These are phyloP conservation scores for Esperia sulphurella DNA, from an alignment of 2,888 invertebrate genomes.

Conservation along the genomic window DNA sequence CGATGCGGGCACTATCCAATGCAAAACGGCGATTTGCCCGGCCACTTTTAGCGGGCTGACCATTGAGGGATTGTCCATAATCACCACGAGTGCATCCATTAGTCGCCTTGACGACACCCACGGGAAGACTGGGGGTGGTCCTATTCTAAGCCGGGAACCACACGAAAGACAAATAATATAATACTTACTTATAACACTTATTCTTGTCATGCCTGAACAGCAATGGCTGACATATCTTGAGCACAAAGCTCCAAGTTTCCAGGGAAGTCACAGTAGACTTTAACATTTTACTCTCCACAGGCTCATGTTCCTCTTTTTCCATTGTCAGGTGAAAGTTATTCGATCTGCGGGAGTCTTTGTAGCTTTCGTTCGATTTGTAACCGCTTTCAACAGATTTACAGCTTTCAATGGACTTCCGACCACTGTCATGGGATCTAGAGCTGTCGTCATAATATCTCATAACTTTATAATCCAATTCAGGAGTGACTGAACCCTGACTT, in stretches of 20 bases:
- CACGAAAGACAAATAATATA: too few species aligned
- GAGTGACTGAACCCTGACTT: conserved; percentile 46
- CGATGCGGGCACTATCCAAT: too few species aligned
- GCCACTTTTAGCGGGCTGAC: too few species aligned
- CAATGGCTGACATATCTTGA: conserved; percentile 69
- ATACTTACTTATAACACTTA: conserved; percentile 64
- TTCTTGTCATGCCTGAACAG: conserved; percentile 67
- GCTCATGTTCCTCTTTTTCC: conserved; percentile 43
- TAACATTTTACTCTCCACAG: conserved; percentile 37
- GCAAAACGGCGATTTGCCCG: too few species aligned
- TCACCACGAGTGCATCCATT: too few species aligned
- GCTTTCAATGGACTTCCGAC: conserved; percentile 28
- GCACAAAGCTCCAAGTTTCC: conserved; percentile 68
- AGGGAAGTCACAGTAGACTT: conserved; percentile 56
- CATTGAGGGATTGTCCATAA: too few species aligned
- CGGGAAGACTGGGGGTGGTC: too few species aligned
- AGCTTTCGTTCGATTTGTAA: conserved; percentile 5
- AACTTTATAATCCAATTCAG: conserved; percentile 49
- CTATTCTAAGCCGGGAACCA: too few species aligned
- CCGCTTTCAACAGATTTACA: conserved; percentile 19
- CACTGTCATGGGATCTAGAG: conserved; percentile 41
- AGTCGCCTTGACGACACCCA: too few species aligned
- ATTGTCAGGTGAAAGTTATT: conserved; percentile 35
- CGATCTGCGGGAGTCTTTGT: conserved; percentile 12
- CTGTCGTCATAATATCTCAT: conserved; percentile 49